Evolutionary conservation across 2,113 vertebrate genomes (phyloP).

Genomic region (Paramormyrops kingsleyae): DNA sequence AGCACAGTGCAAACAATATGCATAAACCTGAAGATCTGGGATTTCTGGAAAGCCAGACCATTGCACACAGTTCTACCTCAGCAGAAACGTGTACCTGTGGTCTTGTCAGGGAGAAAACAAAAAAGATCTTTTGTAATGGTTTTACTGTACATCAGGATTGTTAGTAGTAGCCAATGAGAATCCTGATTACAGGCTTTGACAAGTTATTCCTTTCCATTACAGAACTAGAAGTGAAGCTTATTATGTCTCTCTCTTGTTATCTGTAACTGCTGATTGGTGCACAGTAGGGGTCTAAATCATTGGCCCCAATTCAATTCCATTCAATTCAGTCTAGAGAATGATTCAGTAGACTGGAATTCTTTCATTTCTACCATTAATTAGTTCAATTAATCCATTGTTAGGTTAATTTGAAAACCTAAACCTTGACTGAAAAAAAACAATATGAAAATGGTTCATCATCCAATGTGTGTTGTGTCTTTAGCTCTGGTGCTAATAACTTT

Average conservation of each 20-base stretch:
- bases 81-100: not conserved
- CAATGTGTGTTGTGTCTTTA: too few relatives aligned
- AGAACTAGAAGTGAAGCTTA: constrained; percentile 58
- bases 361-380: too few relatives aligned
- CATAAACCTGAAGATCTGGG: not conserved
- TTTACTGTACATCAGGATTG: constrained; percentile 37
- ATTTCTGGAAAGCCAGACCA: not conserved
- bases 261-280: constrained; percentile 40
- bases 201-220: constrained; percentile 65
- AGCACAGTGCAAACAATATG: not conserved
- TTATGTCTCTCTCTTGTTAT: constrained; percentile 45
- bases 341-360: too few relatives aligned
- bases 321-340: too few relatives aligned
- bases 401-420: too few relatives aligned
- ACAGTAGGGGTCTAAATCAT: constrained; percentile 3
- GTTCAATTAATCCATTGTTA: too few relatives aligned
- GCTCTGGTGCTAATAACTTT: too few relatives aligned
- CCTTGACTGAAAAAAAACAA: too few relatives aligned
- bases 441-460: too few relatives aligned
- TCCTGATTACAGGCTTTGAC: constrained; percentile 53
- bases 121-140: constrained; percentile 32
- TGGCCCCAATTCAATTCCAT: too few relatives aligned
- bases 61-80: not conserved
- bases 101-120: constrained; percentile 21
- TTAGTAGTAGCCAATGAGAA: constrained; percentile 37